Evolutionary conservation across 2,113 vertebrate species (phyloP), one percentile per base, ranked within the genome.

Genomic region (Noctilio leporinus): DNA sequence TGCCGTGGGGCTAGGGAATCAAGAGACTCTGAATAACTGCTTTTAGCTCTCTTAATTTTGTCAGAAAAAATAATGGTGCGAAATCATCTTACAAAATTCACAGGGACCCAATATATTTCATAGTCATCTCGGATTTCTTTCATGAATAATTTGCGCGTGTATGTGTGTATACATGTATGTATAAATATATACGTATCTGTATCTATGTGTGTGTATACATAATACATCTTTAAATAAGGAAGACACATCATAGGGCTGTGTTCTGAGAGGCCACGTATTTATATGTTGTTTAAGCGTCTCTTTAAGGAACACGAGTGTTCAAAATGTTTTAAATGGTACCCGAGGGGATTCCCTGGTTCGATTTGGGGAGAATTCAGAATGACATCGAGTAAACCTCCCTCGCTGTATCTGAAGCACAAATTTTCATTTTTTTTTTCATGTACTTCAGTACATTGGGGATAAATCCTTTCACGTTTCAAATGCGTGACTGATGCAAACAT

Each of bases 361-460:
- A 94, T 75, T 76, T 83, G 3, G 45, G 22, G 15, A 90, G 24
- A 83, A 95, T 96, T 91, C 33, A 86, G 92, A 94, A 83, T 67
- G 87, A 69, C 80, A 67, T 6, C 73, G 69, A 92, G 10, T 6
- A 92, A 83, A 87, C 90, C 70, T 85, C 86, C 22, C 28, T 95
- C 53, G n/a, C 49, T 85, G 1, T 80, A 59, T 80, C 55, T 40
- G 6, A 95, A 86, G 15, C 84, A 90, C 80, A 67, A 86, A 94
- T 38, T 51, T 91, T 45, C 45, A 67, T 76, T 94, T 96, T 96
- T 94, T 96, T 96, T 81, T 59, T 43, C 59, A 93, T 86, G 65
- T 93, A 28, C 55, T 30, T 85, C 53, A 80, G 19, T 95, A 28
- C 19, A 64, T 94, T 90, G 45, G 77, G 88, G 94, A 80, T 91